Percentiles rank a stretch among this genome's conserved stretches.
Evolutionary conservation across 1,140 invertebrate species (phyloP).

Genomic region (Ridgeia piscesae): DNA sequence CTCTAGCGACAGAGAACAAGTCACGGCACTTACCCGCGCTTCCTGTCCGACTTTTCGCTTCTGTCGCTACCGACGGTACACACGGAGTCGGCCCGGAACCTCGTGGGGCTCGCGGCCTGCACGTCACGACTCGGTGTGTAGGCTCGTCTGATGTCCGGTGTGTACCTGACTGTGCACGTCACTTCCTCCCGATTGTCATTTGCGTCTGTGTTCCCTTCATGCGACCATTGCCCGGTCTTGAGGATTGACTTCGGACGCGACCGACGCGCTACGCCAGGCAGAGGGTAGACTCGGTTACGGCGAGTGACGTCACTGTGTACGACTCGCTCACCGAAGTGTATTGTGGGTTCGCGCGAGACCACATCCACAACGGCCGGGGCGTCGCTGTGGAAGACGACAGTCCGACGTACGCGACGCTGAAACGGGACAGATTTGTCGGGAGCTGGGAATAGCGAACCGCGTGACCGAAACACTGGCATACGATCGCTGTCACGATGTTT

Average conservation of each 20-base stretch:
- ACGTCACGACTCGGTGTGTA: neutral
- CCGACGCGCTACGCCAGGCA: neutral
- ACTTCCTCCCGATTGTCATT: neutral
- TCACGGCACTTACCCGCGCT: neutral
- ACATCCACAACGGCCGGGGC: neutral
- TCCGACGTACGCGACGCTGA: neutral
- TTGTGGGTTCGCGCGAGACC: neutral
- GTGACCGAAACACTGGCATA: neutral
- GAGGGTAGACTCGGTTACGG: neutral
- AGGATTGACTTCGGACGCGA: neutral
- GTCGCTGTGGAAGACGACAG: neutral
- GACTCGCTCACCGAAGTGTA: neutral
- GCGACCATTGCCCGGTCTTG: neutral
- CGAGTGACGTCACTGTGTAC: neutral
- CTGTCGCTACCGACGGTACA: neutral
- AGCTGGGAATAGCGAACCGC: neutral
- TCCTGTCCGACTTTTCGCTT: neutral
- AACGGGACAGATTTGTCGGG: neutral
- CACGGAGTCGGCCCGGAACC: neutral
- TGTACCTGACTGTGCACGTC: neutral
- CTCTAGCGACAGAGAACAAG: neutral
- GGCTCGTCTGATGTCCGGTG: too few species aligned
- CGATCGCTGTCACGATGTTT: neutral
- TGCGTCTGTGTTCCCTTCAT: neutral
- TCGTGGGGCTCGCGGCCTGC: neutral